Percentiles rank a stretch among this genome's conserved stretches.
phyloP scores from a whole-genome alignment of 1,140 invertebrate genomes.

The Portunus trituberculatus region DNA sequence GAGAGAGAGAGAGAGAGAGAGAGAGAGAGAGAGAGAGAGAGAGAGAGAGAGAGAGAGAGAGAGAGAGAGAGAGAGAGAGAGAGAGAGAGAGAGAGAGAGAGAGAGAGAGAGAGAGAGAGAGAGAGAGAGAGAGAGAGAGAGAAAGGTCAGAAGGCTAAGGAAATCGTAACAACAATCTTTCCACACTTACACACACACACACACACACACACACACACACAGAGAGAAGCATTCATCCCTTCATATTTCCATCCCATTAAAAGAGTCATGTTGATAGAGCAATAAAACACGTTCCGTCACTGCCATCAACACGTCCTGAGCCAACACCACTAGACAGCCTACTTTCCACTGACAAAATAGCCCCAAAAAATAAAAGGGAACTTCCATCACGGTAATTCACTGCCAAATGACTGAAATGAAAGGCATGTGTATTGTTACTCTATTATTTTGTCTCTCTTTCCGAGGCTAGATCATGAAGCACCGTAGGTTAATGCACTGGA shows the following conservation, averaged over 20 bases:
- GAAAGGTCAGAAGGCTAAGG: neutral
- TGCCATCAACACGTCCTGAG: neutral
- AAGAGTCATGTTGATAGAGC: neutral
- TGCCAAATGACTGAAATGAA: too few species aligned
- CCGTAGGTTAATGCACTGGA: too few species aligned
- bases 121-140: neutral
- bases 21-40: slow-evolving; percentile 50
- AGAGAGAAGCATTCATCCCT: neutral
- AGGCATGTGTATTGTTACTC: too few species aligned
- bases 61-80: slow-evolving; percentile 11
- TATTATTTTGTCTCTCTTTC: too few species aligned
- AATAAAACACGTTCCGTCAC: neutral
- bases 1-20: slow-evolving; percentile 55
- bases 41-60: neutral
- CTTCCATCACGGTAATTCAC: too few species aligned
- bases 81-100: neutral
- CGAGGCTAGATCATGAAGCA: too few species aligned
- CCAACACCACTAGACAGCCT: neutral
- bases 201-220: slow-evolving; percentile 45
- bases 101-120: neutral
- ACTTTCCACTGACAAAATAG: neutral
- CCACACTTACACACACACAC: slow-evolving; percentile 39
- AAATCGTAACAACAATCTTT: neutral
- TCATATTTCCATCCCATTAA: neutral
- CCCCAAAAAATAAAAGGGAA: too few species aligned